Percentiles rank a stretch among this genome's conserved stretches.
Conservation (phyloP, 2,797 vertebrate genomes). For the Propithecus deckenii region DNA sequence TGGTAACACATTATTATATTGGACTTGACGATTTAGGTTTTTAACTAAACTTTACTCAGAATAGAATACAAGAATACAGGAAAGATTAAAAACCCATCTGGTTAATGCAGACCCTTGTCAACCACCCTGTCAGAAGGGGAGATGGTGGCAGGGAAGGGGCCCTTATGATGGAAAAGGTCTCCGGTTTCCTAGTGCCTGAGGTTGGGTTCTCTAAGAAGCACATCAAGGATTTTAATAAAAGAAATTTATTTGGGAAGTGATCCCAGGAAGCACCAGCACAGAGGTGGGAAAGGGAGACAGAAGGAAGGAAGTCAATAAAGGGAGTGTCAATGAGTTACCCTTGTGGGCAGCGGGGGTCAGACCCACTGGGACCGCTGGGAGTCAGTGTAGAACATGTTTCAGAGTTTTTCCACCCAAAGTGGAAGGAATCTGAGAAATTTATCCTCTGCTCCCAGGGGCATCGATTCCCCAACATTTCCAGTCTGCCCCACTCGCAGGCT, state of each 20-base stretch:
- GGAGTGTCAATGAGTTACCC: fast-evolving
- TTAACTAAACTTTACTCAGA: background rate
- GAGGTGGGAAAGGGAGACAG: background rate
- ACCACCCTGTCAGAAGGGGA: background rate
- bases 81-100: background rate
- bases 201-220: background rate
- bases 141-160: background rate
- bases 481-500: fast-evolving
- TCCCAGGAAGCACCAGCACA: background rate
- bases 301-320: background rate
- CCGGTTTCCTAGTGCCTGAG: background rate
- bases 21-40: background rate
- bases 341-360: background rate
- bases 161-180: background rate
- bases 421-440: background rate
- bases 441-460: background rate
- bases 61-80: background rate
- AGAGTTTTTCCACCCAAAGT: background rate
- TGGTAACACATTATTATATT: background rate
- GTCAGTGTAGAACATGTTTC: background rate
- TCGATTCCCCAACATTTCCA: background rate
- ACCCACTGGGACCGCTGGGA: background rate
- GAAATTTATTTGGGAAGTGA: background rate
- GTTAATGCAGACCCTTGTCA: background rate
- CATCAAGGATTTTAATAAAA: background rate